A percentile compares a stretch with the other conserved stretches of the same genome.
Evolutionary conservation across 2,888 invertebrate species (phyloP).

Genomic region (Sepiola atlantica): DNA sequence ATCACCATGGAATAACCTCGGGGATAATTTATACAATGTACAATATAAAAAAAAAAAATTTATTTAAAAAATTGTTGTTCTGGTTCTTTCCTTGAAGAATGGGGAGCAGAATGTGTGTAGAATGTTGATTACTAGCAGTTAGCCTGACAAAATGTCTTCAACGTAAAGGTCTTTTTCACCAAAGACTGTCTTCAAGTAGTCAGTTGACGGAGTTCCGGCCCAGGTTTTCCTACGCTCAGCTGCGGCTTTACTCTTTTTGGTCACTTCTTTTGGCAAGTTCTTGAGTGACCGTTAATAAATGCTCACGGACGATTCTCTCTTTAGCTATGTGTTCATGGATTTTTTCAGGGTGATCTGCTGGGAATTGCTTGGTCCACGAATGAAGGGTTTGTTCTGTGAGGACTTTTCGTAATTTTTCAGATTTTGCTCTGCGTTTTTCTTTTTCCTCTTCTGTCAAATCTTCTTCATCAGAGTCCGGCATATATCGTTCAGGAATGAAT

Average conservation of each 20-base stretch:
- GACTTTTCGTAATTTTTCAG: constrained; percentile 93
- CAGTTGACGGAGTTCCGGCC: constrained; percentile 61
- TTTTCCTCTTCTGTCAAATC: constrained; percentile 85
- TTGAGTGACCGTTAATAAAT: constrained; percentile 91
- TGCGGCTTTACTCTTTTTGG: constrained; percentile 95
- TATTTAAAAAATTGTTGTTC: background rate
- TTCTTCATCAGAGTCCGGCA: constrained; percentile 89
- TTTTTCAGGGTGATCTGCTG: constrained; percentile 57
- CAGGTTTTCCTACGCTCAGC: constrained; percentile 83
- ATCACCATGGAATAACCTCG: too few relatives aligned
- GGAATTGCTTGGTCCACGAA: constrained; percentile 65
- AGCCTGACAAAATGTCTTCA: background rate
- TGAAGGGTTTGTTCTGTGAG: constrained; percentile 78
- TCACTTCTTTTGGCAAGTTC: constrained; percentile 87
- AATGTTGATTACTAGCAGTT: background rate
- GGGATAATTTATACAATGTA: too few relatives aligned
- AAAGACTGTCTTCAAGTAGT: background rate
- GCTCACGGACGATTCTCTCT: constrained; percentile 90
- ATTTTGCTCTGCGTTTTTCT: constrained; percentile 87
- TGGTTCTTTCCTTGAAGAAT: background rate
- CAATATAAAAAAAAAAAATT: too few relatives aligned
- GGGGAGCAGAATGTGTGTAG: background rate
- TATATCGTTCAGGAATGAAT: constrained; percentile 91
- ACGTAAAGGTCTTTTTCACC: background rate
- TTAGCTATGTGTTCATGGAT: constrained; percentile 85